Conservation (phyloP, 2,888 invertebrate genomes). For the Galeopsomyia nigrocyanea region DNA sequence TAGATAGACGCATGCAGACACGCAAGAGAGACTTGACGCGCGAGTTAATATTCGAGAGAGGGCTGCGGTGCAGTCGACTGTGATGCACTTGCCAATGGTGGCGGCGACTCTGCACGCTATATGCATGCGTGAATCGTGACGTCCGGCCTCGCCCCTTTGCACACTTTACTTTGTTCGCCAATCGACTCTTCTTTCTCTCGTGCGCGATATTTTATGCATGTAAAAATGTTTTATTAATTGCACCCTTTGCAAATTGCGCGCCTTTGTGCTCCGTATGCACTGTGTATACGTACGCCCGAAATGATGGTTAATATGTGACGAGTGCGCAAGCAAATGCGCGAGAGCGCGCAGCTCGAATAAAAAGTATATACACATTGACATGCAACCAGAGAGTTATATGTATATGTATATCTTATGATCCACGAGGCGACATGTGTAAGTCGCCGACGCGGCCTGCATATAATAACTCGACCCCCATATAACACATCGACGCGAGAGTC, state of each 20-base stretch:
- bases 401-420: no score
- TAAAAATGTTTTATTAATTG: no score
- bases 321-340: not conserved
- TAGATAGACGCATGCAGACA: not conserved
- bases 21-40: not conserved
- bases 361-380: conserved; percentile 15
- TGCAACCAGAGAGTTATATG: conserved; percentile 12
- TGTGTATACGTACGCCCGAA: not conserved
- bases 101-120: conserved; percentile 54
- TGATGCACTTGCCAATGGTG: conserved; percentile 45
- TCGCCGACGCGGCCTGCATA: conserved; percentile 8
- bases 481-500: conserved; percentile 4
- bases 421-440: conserved; percentile 28
- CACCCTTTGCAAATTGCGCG: no score
- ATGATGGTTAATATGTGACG: not conserved
- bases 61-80: conserved; percentile 50
- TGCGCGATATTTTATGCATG: no score
- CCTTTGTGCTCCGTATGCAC: no score
- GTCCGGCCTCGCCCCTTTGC: conserved; percentile 58
- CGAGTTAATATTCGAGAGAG: conserved; percentile 55
- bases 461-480: not conserved
- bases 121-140: conserved; percentile 58
- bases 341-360: conserved; percentile 10
- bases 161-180: no score
- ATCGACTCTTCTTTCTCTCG: not conserved